Evolutionary conservation across 2,113 vertebrate species (phyloP).

Genomic region (Mesocricetus auratus): DNA sequence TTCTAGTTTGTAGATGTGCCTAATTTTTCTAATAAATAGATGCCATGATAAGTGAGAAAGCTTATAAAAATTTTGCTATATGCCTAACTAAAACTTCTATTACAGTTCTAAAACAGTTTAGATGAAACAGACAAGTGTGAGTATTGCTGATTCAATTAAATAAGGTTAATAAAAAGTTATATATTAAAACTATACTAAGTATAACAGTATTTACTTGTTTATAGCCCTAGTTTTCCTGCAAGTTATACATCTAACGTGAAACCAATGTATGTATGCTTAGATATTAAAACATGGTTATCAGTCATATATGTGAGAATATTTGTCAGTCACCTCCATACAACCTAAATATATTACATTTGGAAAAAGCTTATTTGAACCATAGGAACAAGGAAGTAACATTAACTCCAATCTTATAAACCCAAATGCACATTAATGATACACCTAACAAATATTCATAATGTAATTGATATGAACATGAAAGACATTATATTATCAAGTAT

Average conservation of each 20-base stretch:
- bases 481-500: slow-evolving; percentile 39
- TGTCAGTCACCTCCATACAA: background rate
- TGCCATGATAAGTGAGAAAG: background rate
- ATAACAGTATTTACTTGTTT: background rate
- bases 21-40: background rate
- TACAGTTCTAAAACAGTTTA: slow-evolving; percentile 20
- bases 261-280: slow-evolving; percentile 11
- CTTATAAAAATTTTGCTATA: background rate
- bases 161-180: slow-evolving; percentile 22
- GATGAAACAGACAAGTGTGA: background rate
- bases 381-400: slow-evolving; percentile 28
- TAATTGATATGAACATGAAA: slow-evolving; percentile 33
- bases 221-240: background rate
- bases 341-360: slow-evolving; percentile 13
- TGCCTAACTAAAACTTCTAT: background rate
- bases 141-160: slow-evolving; percentile 3
- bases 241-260: slow-evolving; percentile 15
- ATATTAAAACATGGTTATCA: slow-evolving; percentile 41
- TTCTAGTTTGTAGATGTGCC: background rate
- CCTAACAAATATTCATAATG: slow-evolving; percentile 57
- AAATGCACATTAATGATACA: slow-evolving; percentile 31
- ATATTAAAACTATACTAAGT: background rate
- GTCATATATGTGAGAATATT: background rate
- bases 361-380: slow-evolving; percentile 25
- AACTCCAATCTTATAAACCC: slow-evolving; percentile 13